Evolutionary conservation across 2,888 invertebrate genomes (phyloP), one percentile per base, ranked within the genome.

Genomic region (Globia sparganii): DNA sequence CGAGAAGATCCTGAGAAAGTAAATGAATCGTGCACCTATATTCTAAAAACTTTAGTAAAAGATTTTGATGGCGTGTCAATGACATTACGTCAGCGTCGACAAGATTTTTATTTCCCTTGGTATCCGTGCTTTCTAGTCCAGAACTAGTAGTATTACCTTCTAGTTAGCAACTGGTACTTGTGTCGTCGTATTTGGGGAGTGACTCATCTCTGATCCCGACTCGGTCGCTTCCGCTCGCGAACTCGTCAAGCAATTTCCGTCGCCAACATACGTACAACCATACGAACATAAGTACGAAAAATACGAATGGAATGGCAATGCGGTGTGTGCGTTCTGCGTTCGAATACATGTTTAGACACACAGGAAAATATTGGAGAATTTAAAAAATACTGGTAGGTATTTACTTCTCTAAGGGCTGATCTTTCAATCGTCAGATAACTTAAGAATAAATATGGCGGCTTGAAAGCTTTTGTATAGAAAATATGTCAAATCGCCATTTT

Each of bases 221-320:
- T 84, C 84, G 80, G 78, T 83, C 81, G 85, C 86, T 92, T 93
- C 93, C 93, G 91, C 79, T 91, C 81, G 86, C 88, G 84, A 85
- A 90, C 90, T 91, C 91, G 92, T 91, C 88, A 83, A 79, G 91
- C 91, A 93, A 94, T 94, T 93, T 94, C 94, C 94, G 92, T 86
- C 88, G 77, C 78, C 61, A 53, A 37, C 56, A 56, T 74, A 74
- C 2, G 31, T 58, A 58, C 43, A 77, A 72, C 80, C 80, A 77
- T 81, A 68, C 49, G 49, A 53, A 77, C 58, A 25, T 77, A 70
- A 46, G 65, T 69, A 80, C 71, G 77, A 61, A 81, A 59, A 67
- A 69, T 77, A 56, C 59, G 31, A 4, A 66, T 61, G 31, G 46
- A 49, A 56, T 49, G 25, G 65, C 49, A 5, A 11, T 53, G 65